Evolutionary conservation across 2,888 invertebrate species (phyloP).

Genomic region (Nysson spinosus): DNA sequence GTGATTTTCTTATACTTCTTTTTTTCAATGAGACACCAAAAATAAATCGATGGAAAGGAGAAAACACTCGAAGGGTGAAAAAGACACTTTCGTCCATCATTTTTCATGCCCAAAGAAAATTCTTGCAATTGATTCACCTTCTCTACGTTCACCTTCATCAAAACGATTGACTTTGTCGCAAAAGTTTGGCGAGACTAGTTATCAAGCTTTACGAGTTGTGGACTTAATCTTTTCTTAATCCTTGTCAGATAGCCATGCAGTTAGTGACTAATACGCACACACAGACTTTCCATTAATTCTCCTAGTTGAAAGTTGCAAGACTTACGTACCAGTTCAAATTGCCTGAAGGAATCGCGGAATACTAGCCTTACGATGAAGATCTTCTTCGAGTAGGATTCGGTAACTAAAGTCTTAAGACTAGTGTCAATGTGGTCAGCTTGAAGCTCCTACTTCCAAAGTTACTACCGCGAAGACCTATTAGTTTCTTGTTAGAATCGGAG

Average conservation of each 20-base stretch:
- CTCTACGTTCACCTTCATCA: too few species aligned
- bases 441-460: slow-evolving; percentile 28
- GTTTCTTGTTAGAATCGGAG: slow-evolving; percentile 10
- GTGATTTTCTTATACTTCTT: too few species aligned
- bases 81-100: too few species aligned
- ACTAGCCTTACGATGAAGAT: slow-evolving; percentile 8
- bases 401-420: neutral
- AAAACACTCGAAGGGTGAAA: too few species aligned
- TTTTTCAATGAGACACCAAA: too few species aligned
- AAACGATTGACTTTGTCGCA: neutral
- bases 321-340: slow-evolving; percentile 10
- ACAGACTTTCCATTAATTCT: slow-evolving; percentile 33
- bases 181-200: slow-evolving; percentile 5
- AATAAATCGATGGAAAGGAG: too few species aligned
- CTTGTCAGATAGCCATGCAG: too few species aligned
- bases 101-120: too few species aligned
- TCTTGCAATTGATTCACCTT: too few species aligned
- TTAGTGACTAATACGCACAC: too few species aligned
- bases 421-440: slow-evolving; percentile 4
- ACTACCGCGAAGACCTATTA: neutral
- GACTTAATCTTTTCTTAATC: neutral
- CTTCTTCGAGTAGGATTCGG: slow-evolving; percentile 25
- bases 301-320: slow-evolving; percentile 19
- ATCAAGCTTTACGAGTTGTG: slow-evolving; percentile 16
- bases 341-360: neutral